These are phyloP conservation scores for Chrysolina haemoptera DNA, from an alignment of 2,888 invertebrate genomes.

Conservation along the genomic window DNA sequence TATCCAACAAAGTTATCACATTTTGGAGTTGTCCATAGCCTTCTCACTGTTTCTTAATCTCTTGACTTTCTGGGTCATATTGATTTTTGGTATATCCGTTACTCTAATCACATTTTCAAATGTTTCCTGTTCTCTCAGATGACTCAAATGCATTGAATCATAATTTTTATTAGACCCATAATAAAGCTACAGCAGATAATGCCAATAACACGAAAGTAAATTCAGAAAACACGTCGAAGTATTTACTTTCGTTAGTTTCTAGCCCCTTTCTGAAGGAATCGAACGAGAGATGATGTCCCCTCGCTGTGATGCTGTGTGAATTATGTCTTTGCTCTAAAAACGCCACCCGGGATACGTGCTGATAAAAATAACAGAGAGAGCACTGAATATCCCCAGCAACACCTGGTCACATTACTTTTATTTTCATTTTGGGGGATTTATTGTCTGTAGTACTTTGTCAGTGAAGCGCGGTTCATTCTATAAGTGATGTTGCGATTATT, in stretches of 20 bases:
- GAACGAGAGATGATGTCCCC: background rate
- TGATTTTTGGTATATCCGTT: too few species aligned
- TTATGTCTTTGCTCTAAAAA: constrained; percentile 23
- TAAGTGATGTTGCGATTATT: constrained; percentile 2
- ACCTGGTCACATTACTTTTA: constrained; percentile 42
- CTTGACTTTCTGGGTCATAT: too few species aligned
- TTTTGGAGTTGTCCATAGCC: too few species aligned
- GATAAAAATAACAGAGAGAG: constrained; percentile 31
- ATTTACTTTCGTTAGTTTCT: background rate
- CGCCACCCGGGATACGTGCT: constrained; percentile 18
- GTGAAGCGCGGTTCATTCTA: constrained; percentile 8
- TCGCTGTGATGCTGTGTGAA: constrained; percentile 18
- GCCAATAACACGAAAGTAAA: constrained; percentile 4
- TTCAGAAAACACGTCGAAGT: background rate
- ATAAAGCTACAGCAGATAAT: background rate
- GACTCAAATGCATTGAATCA: too few species aligned
- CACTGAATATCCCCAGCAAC: constrained; percentile 39
- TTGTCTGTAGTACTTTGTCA: constrained; percentile 24
- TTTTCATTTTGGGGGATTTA: constrained; percentile 38
- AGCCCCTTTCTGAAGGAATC: constrained; percentile 1
- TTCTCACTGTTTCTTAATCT: too few species aligned
- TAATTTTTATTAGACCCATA: too few species aligned
- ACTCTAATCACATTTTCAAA: too few species aligned
- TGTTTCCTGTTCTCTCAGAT: too few species aligned
- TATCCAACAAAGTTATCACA: too few species aligned